Evolutionary conservation across 2,888 invertebrate species (phyloP).

Genomic region (Lordiphosa andalusiaca): DNA sequence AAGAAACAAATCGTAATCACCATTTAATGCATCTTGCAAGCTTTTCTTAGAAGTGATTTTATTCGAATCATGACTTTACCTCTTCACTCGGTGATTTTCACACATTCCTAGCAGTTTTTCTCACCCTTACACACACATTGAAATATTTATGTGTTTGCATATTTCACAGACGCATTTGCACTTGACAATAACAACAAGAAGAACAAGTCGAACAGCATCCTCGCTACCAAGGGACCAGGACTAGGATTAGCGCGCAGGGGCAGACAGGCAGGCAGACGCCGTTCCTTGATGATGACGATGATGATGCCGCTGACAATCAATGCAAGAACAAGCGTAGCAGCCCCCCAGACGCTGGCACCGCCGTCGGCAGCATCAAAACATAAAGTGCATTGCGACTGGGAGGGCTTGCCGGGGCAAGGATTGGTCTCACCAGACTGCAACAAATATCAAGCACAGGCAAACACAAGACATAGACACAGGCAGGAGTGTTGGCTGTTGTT

Average conservation of each 20-base stretch:
- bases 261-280: constrained; percentile 29
- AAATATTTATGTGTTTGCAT: constrained; percentile 73
- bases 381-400: constrained; percentile 68
- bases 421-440: constrained; percentile 37
- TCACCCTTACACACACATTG: constrained; percentile 36
- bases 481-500: constrained; percentile 52
- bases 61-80: constrained; percentile 7
- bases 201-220: constrained; percentile 37
- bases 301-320: constrained; percentile 50
- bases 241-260: constrained; percentile 55
- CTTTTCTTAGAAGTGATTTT: constrained; percentile 27
- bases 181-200: constrained; percentile 65
- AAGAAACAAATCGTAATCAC: too few relatives aligned
- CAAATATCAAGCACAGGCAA: constrained; percentile 44
- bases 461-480: constrained; percentile 18
- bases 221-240: constrained; percentile 29
- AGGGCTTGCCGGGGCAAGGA: constrained; percentile 24
- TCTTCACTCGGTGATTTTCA: constrained; percentile 32
- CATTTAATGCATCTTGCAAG: background rate
- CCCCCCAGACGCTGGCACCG: constrained; percentile 45
- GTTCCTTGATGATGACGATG: constrained; percentile 34
- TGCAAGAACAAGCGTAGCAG: constrained; percentile 33
- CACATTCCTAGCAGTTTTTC: constrained; percentile 56
- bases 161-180: constrained; percentile 68
- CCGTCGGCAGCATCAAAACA: constrained; percentile 54